phyloP scores from a whole-genome alignment of 2,888 invertebrate species.

The Mesorhabditis sp. region DNA sequence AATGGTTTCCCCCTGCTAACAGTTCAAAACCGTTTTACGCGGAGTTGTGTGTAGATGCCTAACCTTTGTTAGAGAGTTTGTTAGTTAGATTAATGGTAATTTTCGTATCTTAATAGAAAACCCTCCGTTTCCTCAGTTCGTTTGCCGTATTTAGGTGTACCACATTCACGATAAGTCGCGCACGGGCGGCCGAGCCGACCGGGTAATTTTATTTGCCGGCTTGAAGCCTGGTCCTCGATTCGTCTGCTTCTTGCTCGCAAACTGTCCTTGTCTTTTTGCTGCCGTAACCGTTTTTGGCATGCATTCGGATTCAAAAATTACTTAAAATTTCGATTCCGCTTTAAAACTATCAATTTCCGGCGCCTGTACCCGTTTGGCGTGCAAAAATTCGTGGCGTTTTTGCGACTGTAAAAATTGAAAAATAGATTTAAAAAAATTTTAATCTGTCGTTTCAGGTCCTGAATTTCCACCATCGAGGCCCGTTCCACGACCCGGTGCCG shows the following conservation, averaged over 20 bases:
- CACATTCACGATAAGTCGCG: conserved; percentile 1
- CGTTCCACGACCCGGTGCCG: conserved; percentile 62
- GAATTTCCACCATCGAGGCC: conserved; percentile 66
- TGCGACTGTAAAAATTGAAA: neutral
- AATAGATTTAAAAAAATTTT: neutral
- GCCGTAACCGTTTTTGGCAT: neutral
- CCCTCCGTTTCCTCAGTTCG: neutral
- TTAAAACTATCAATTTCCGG: neutral
- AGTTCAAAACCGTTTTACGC: too few species aligned
- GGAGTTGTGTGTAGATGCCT: too few species aligned
- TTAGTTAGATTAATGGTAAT: too few species aligned
- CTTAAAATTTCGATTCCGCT: neutral
- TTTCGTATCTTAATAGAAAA: too few species aligned
- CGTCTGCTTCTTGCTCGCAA: neutral
- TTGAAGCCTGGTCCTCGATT: neutral
- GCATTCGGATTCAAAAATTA: neutral
- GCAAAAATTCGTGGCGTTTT: neutral
- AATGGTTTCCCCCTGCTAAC: too few species aligned
- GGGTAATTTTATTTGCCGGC: neutral
- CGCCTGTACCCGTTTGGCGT: too few species aligned
- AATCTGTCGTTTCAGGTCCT: conserved; percentile 59
- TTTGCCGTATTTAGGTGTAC: neutral
- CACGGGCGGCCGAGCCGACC: neutral
- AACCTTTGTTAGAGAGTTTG: too few species aligned
- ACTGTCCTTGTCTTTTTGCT: neutral